A percentile compares a stretch with the other conserved stretches of the same genome.
phyloP scores from a whole-genome alignment of 1,140 invertebrate genomes.

The Pseudobourletiella spinata region DNA sequence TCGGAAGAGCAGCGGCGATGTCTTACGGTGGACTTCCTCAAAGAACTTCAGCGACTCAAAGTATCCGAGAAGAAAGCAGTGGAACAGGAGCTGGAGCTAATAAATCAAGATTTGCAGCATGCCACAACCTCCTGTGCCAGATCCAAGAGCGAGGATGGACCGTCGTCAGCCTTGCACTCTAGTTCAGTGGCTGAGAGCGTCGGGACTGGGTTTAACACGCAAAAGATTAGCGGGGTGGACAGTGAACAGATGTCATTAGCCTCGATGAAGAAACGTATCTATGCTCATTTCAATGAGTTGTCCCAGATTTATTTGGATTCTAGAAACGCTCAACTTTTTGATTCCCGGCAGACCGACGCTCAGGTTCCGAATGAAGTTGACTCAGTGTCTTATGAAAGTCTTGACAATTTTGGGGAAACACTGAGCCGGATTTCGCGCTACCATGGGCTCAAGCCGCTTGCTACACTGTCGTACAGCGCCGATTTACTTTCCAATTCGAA shows the following conservation, averaged over 20 bases:
- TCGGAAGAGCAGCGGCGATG: slow-evolving; percentile 66
- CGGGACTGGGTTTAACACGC: slow-evolving; percentile 7
- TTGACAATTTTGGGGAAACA: slow-evolving; percentile 63
- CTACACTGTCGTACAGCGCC: slow-evolving; percentile 81
- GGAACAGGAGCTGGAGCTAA: slow-evolving; percentile 61
- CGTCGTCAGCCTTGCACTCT: neutral
- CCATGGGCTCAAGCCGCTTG: slow-evolving; percentile 64
- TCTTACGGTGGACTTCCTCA: slow-evolving; percentile 74
- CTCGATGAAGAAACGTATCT: slow-evolving; percentile 61
- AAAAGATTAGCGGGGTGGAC: neutral
- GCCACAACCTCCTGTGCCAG: neutral
- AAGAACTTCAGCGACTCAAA: slow-evolving; percentile 64
- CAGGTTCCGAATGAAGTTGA: slow-evolving; percentile 38
- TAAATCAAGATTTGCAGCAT: slow-evolving; percentile 54
- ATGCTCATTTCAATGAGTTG: slow-evolving; percentile 83
- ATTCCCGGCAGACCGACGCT: slow-evolving; percentile 24
- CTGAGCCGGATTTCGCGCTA: slow-evolving; percentile 82
- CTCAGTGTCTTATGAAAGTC: slow-evolving; percentile 26
- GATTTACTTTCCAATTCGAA: slow-evolving; percentile 82
- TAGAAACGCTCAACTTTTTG: slow-evolving; percentile 57
- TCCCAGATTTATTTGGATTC: slow-evolving; percentile 75
- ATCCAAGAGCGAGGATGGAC: neutral
- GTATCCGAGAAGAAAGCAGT: slow-evolving; percentile 59
- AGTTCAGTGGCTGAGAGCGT: neutral
- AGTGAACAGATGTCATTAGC: slow-evolving; percentile 46